These are phyloP conservation scores for Pelmatolapia mariae DNA, from an alignment of 2,113 vertebrate species.

Conservation along the genomic window DNA sequence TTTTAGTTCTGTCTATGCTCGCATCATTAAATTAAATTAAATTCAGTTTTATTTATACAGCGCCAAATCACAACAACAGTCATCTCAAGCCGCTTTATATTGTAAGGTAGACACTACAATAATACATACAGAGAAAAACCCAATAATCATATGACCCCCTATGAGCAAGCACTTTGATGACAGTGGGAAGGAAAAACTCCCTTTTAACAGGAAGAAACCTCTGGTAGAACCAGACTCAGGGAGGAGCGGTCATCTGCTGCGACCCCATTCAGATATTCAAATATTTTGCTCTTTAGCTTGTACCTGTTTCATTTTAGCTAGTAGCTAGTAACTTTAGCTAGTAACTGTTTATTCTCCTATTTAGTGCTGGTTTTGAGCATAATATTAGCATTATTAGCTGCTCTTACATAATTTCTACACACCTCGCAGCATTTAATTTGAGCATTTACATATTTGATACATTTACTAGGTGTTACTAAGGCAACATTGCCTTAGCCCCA, in stretches of 20 bases:
- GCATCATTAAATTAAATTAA: not conserved
- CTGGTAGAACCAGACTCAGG: not conserved
- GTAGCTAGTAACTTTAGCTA: not conserved
- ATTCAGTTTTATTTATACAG: accelerated
- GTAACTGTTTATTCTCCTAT: not conserved
- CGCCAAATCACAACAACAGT: accelerated
- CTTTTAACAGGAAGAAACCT: not conserved
- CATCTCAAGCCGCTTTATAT: accelerated
- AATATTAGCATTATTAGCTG: not conserved
- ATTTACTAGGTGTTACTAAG: not conserved
- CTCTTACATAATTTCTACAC: not conserved
- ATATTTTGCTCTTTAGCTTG: not conserved
- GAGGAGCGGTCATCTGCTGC: not conserved
- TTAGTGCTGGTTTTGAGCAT: not conserved
- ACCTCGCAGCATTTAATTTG: not conserved
- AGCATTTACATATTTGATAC: not conserved
- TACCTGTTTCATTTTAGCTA: not conserved
- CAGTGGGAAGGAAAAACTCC: not conserved
- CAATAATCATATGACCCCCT: not conserved
- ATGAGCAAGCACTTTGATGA: accelerated
- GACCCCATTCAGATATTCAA: not conserved
- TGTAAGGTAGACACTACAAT: not conserved
- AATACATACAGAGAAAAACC: not conserved
- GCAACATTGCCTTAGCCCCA: not conserved
- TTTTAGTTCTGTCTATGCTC: not conserved